These are phyloP conservation scores for Porites evermanni DNA, from an alignment of 92 coral and sea anemone genomes.

Conservation along the genomic window DNA sequence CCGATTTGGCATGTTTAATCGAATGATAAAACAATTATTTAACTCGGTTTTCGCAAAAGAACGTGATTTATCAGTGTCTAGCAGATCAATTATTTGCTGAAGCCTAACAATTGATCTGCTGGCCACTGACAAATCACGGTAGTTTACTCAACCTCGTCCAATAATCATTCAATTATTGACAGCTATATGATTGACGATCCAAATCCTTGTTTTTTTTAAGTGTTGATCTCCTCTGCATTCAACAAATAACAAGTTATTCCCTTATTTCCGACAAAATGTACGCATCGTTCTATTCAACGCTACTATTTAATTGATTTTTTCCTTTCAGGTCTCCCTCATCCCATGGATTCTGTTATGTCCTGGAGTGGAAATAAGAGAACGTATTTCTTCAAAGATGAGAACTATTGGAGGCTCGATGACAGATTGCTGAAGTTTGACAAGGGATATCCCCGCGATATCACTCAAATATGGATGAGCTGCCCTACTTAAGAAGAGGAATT, in stretches of 20 bases:
- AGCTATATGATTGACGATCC: no score
- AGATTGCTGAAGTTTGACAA: conserved; percentile 24
- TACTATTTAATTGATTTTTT: not conserved
- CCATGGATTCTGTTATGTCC: conserved; percentile 80
- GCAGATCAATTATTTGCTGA: no score
- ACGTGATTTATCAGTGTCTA: no score
- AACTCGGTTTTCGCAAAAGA: no score
- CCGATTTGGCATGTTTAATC: no score
- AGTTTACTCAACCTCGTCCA: no score
- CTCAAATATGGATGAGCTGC: conserved; percentile 58
- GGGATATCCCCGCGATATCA: conserved; percentile 63
- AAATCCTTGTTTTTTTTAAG: no score
- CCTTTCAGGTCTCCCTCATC: conserved; percentile 47
- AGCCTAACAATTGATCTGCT: no score
- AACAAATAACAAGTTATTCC: not conserved
- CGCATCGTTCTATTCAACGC: no score
- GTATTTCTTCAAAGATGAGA: conserved; percentile 78
- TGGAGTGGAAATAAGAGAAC: conserved; percentile 89
- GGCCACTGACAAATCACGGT: no score
- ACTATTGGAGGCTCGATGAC: conserved; percentile 71
- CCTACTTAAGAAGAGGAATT: not conserved
- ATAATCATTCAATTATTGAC: no score
- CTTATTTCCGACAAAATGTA: not conserved
- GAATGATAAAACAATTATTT: no score
- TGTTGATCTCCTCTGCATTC: not conserved